Percentiles rank a stretch among this genome's conserved stretches.
These are phyloP conservation scores for Siniperca knerii DNA, from an alignment of 2,113 vertebrate genomes.

Conservation along the genomic window DNA sequence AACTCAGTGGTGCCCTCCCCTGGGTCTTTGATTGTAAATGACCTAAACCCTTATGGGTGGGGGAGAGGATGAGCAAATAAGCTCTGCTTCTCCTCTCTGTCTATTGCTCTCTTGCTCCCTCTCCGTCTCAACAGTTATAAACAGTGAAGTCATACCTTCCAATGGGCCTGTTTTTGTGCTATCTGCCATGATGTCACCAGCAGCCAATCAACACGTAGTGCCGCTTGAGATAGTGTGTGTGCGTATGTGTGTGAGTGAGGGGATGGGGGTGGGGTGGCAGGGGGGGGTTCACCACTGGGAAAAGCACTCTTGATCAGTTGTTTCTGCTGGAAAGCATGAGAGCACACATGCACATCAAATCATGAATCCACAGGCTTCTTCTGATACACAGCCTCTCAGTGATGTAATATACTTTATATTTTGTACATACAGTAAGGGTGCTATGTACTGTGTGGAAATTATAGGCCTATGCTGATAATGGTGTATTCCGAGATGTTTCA, in stretches of 20 bases:
- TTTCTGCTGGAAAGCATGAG: slow-evolving; percentile 51
- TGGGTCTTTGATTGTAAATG: slow-evolving; percentile 83
- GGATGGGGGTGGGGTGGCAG: slow-evolving; percentile 3
- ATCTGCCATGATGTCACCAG: slow-evolving; percentile 84
- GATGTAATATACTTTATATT: slow-evolving; percentile 6
- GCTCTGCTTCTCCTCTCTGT: slow-evolving; percentile 43
- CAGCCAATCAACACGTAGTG: slow-evolving; percentile 84
- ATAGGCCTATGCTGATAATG: neutral
- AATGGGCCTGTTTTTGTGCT: slow-evolving; percentile 79
- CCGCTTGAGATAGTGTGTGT: slow-evolving; percentile 65
- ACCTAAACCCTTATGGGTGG: slow-evolving; percentile 59
- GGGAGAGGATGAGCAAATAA: slow-evolving; percentile 45
- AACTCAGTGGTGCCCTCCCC: slow-evolving; percentile 66
- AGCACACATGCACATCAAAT: slow-evolving; percentile 42
- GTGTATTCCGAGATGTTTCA: slow-evolving; percentile 8
- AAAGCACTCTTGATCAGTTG: slow-evolving; percentile 67
- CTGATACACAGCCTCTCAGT: slow-evolving; percentile 21
- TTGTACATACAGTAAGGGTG: neutral
- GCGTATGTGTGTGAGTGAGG: slow-evolving; percentile 32
- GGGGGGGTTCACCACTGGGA: slow-evolving; percentile 68
- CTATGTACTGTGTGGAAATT: neutral
- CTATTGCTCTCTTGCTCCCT: slow-evolving; percentile 45
- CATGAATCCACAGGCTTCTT: slow-evolving; percentile 33
- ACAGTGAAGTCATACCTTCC: slow-evolving; percentile 87
- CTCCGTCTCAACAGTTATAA: slow-evolving; percentile 75